Percentiles rank a stretch among this genome's conserved stretches.
These are phyloP conservation scores for Tanytarsus gracilentus DNA, from an alignment of 2,888 invertebrate species.

Conservation along the genomic window DNA sequence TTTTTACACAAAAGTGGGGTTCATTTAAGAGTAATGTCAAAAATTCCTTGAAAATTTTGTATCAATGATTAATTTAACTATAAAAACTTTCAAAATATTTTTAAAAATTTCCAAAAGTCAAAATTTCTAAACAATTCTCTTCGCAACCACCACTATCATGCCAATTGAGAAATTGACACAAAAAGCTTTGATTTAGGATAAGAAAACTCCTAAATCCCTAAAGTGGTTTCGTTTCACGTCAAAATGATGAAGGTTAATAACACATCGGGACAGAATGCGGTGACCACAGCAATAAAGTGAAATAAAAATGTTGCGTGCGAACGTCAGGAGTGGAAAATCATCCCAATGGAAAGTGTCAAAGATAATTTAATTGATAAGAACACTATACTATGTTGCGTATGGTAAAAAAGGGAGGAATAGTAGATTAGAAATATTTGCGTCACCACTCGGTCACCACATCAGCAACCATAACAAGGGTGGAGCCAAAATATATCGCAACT, in stretches of 20 bases:
- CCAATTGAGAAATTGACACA: neutral
- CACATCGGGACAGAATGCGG: neutral
- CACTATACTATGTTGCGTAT: no score
- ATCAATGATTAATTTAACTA: no score
- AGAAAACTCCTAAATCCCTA: constrained; percentile 13
- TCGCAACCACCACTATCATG: no score
- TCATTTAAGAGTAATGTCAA: no score
- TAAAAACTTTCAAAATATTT: no score
- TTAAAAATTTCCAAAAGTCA: no score
- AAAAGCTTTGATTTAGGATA: neutral
- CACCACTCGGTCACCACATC: neutral
- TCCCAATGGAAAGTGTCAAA: constrained; percentile 27
- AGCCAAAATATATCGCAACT: neutral
- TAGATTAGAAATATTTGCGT: constrained; percentile 16
- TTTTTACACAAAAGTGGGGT: no score
- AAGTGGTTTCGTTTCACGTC: constrained; percentile 28
- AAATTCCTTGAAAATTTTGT: no score
- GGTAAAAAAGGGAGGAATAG: neutral
- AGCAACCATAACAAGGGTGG: neutral
- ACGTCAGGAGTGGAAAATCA: constrained; percentile 21
- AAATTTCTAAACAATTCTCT: no score
- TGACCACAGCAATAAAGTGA: constrained; percentile 8
- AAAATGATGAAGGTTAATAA: constrained; percentile 28
- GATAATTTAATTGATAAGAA: constrained; percentile 28
- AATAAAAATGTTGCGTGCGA: neutral